Percentiles rank a stretch among this genome's conserved stretches.
phyloP scores from a whole-genome alignment of 2,113 vertebrate species.

The Crotalus horridus region DNA sequence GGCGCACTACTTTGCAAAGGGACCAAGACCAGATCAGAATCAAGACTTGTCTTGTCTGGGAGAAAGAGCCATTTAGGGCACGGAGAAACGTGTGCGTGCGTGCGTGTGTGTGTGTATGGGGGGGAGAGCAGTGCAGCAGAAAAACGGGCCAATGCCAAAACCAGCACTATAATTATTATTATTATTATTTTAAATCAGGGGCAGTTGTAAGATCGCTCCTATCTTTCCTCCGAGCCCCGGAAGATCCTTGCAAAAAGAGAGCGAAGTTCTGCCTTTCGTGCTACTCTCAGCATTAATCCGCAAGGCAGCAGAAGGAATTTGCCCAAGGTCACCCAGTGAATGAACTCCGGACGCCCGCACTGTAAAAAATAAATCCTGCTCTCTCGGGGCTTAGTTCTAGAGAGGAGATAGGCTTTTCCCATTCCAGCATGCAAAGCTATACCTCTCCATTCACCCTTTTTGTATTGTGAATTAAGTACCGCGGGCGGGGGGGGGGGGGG shows the following conservation, averaged over 20 bases:
- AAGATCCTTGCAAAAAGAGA: neutral
- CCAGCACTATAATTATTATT: neutral
- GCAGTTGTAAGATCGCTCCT: neutral
- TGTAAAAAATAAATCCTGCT: too few species aligned
- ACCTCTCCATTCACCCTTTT: neutral
- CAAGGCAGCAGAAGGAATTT: neutral
- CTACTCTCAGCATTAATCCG: too few species aligned
- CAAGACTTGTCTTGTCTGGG: neutral
- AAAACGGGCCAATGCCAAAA: neutral
- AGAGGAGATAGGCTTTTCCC: neutral
- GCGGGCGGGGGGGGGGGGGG: fast-evolving
- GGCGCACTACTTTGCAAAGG: neutral
- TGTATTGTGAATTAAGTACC: neutral
- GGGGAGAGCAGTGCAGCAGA: neutral
- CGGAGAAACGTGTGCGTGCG: neutral
- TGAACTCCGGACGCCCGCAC: neutral
- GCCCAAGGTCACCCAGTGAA: neutral
- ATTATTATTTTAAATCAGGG: neutral
- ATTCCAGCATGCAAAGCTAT: neutral
- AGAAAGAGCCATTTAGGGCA: neutral
- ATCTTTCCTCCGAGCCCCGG: neutral
- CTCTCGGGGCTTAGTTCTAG: neutral
- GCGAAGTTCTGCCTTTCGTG: neutral
- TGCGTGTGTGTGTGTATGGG: neutral
- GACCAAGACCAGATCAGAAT: neutral